A percentile compares a stretch with the other conserved stretches of the same genome.
Conservation (phyloP, 2,113 vertebrate species). For the Rallus limicola region DNA sequence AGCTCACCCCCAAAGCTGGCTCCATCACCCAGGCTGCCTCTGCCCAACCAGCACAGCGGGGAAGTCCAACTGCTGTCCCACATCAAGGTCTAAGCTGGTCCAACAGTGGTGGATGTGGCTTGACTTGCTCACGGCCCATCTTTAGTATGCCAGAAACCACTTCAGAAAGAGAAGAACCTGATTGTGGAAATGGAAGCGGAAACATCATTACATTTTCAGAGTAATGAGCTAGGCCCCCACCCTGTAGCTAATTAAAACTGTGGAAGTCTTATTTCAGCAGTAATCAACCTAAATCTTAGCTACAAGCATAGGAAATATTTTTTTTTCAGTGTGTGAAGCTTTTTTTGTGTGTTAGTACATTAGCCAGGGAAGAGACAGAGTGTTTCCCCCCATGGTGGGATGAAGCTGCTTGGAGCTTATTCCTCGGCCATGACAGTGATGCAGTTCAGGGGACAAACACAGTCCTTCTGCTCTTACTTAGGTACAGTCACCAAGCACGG, state of each 20-base stretch:
- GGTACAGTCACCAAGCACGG: not conserved
- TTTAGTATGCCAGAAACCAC: not conserved
- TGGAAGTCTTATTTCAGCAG: slow-evolving; percentile 31
- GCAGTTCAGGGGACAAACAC: not conserved
- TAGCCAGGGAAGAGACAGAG: not conserved
- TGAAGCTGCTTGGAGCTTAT: not conserved
- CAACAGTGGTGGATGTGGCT: accelerated
- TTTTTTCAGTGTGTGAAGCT: not conserved
- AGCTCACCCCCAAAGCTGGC: not conserved
- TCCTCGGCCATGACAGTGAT: not conserved
- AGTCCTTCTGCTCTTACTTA: not conserved
- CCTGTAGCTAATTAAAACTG: slow-evolving; percentile 32
- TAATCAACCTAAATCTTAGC: slow-evolving; percentile 48
- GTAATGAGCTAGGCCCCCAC: slow-evolving; percentile 26
- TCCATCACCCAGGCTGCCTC: not conserved
- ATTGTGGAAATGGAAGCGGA: slow-evolving; percentile 12
- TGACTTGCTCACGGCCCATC: not conserved
- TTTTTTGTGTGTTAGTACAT: not conserved
- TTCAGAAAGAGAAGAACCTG: not conserved
- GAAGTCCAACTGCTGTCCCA: not conserved
- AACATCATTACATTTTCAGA: not conserved
- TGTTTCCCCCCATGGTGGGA: not conserved
- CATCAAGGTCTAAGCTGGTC: not conserved
- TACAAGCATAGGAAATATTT: not conserved
- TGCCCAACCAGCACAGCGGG: not conserved